Evolutionary conservation across 2,888 invertebrate genomes (phyloP).

Genomic region (Diarsia rubi): DNA sequence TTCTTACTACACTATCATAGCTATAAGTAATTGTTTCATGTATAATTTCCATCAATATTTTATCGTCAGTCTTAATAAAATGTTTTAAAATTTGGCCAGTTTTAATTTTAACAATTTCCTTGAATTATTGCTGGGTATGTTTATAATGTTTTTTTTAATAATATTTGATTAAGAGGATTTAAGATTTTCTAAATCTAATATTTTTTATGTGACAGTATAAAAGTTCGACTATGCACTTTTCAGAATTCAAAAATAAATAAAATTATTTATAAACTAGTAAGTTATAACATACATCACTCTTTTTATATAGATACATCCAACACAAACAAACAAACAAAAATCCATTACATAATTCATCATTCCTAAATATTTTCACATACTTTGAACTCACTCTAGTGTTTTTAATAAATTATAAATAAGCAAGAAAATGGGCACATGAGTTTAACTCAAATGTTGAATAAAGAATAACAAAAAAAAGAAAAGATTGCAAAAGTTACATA

Average conservation of each 20-base stretch:
- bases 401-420: conserved; percentile 83
- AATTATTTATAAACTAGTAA: conserved; percentile 68
- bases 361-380: conserved; percentile 60
- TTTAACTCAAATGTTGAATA: conserved; percentile 82
- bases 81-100: conserved; percentile 64
- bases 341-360: conserved; percentile 60
- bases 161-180: conserved; percentile 18
- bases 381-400: conserved; percentile 66
- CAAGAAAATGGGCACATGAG: conserved; percentile 85
- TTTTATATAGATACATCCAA: conserved; percentile 75
- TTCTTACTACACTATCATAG: conserved; percentile 71
- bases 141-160: background rate
- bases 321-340: conserved; percentile 70
- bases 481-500: conserved; percentile 49
- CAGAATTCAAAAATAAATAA: conserved; percentile 74
- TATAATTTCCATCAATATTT: conserved; percentile 74
- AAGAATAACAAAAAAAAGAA: conserved; percentile 52
- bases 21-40: conserved; percentile 70
- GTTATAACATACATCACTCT: conserved; percentile 73
- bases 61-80: conserved; percentile 78
- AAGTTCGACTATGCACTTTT: conserved; percentile 52
- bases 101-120: conserved; percentile 43
- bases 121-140: conserved; percentile 7
- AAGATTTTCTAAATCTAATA: conserved; percentile 21
- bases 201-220: conserved; percentile 42